Conservation (phyloP, 2,888 invertebrate genomes). For the Ophion ellenae region DNA sequence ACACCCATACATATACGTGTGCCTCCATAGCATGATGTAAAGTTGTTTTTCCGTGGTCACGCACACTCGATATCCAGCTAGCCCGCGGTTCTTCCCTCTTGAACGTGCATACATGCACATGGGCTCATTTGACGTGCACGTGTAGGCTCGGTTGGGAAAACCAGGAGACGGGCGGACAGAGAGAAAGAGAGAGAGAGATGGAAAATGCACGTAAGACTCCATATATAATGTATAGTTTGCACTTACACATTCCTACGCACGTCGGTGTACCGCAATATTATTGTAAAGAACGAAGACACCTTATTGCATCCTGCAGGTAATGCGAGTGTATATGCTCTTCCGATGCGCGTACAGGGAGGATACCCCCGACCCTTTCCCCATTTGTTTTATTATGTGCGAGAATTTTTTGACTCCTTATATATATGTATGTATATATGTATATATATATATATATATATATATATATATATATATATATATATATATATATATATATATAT, state of each 20-base stretch:
- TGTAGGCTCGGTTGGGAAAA: background rate
- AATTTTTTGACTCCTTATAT: constrained; percentile 73
- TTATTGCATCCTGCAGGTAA: constrained; percentile 46
- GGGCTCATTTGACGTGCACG: constrained; percentile 23
- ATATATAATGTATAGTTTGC: constrained; percentile 44
- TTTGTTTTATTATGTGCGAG: constrained; percentile 81
- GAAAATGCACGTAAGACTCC: constrained; percentile 27
- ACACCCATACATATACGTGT: background rate
- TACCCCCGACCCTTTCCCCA: constrained; percentile 38
- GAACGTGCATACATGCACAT: constrained; percentile 44
- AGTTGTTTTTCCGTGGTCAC: constrained; percentile 76
- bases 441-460: background rate
- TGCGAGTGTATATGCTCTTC: constrained; percentile 50
- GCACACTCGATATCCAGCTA: constrained; percentile 41
- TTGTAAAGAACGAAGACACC: constrained; percentile 51
- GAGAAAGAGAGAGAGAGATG: constrained; percentile 29
- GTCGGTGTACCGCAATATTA: constrained; percentile 29
- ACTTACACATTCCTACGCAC: constrained; percentile 14
- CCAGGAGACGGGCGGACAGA: background rate
- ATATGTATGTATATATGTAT: background rate
- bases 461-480: background rate
- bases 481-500: background rate
- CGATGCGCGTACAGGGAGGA: constrained; percentile 26
- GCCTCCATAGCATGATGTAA: constrained; percentile 72
- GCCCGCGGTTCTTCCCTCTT: constrained; percentile 40